Evolutionary conservation across 2,888 invertebrate genomes (phyloP), one percentile per base, ranked within the genome.

Genomic region (Patella caerulea): DNA sequence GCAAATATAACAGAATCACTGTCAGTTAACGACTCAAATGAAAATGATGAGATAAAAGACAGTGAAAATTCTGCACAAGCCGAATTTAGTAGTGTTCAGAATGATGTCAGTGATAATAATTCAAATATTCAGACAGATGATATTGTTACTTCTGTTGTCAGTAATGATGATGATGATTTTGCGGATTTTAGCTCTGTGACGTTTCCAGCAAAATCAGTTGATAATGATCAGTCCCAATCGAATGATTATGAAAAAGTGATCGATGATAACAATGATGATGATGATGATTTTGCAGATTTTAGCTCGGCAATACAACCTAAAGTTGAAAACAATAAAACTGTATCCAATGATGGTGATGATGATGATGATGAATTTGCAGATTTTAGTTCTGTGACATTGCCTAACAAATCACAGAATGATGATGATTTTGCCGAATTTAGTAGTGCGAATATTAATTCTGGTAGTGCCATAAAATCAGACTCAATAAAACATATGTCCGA

Each of bases 361-460:
- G 56, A 71, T 15, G 77, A 77, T 53, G 80, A 78, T 69, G 77
- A 79, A 5, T 80, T 80, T 69, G 78, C 78, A 59, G 78, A 78
- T 59, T 80, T 80, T 53, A 80, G 29, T 45, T 53, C 76, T 14
- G 77, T 54, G 12, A 70, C 73, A 11, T 53, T 52, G 15, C 55
- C 17, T 24, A 52, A 17, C 34, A 34, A 71, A 29, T 29, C 71
- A 2, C 12, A 56, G 74, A 75, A 74, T 69, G 78, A 76, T 59
- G 76, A 74, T 52, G 81, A 81, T 52, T 77, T 78, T 76, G 79
- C 71, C 11, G 76, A 79, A 54, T 76, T 76, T 17, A 71, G 54
- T 29, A 14, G 75, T 45, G 53, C 71, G 14, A 24, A 71, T 24
- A 45, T 45, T 45, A 12, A 59, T 17, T 59, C 75, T 71, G 76